phyloP scores from a whole-genome alignment of 53 echinoderm and acorn worm species.

The Paelopatides confundens region DNA sequence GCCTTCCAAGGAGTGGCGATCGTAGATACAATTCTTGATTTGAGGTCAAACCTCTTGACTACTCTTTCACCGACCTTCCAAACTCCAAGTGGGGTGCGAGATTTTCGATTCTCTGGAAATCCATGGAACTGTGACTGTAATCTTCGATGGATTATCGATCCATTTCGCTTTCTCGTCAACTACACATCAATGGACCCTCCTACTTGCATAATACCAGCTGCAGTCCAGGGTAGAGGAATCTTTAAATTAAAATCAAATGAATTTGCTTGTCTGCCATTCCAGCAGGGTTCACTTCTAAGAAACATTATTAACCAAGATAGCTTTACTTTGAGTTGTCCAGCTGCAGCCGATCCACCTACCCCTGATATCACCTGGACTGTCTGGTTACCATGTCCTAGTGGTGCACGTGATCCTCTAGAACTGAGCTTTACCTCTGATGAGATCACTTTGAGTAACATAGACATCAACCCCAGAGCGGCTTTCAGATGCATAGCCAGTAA shows the following conservation, averaged over 20 bases:
- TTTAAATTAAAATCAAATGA: not conserved
- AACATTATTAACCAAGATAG: not conserved
- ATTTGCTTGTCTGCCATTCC: constrained; percentile 13
- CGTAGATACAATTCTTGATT: too few species aligned
- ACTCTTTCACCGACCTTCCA: not conserved
- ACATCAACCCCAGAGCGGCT: not conserved
- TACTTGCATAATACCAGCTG: not conserved
- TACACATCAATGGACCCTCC: not conserved
- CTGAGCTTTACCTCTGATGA: not conserved
- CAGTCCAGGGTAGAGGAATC: not conserved
- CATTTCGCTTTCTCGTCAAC: not conserved
- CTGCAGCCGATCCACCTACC: not conserved
- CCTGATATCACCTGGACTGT: not conserved
- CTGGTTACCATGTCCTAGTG: not conserved
- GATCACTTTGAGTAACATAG: too few species aligned
- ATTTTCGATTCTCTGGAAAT: not conserved
- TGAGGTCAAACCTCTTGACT: not conserved
- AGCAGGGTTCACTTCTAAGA: not conserved
- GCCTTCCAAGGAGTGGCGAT: too few species aligned
- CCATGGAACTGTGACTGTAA: constrained; percentile 35
- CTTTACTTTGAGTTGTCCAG: too few species aligned
- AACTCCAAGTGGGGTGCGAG: not conserved
- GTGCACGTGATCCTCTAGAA: not conserved
- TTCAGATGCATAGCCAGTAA: not conserved
- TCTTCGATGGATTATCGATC: constrained; percentile 15